Conservation (phyloP, 2,113 vertebrate genomes). For the Prionailurus bengalensis region DNA sequence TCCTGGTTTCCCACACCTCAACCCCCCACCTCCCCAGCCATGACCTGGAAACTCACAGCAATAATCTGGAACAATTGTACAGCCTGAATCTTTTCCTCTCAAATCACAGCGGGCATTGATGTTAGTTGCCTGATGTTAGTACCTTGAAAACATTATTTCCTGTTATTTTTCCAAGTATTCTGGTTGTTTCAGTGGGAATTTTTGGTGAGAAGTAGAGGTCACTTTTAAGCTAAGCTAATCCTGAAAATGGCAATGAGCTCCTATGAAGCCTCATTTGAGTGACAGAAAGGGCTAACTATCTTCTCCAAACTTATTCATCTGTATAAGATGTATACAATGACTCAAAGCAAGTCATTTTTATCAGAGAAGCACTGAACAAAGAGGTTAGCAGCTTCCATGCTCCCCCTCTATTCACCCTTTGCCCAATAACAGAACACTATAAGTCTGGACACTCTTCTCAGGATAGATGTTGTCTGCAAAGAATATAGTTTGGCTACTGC, state of each 20-base stretch:
- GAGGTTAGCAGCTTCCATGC: neutral
- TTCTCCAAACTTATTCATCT: neutral
- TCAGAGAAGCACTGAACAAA: neutral
- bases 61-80: neutral
- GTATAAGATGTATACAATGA: neutral
- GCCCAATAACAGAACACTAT: neutral
- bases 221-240: neutral
- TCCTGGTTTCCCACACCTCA: neutral
- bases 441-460: neutral
- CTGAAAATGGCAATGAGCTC: neutral
- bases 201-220: neutral
- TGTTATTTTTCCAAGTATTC: neutral
- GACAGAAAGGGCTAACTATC: neutral
- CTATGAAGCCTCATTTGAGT: neutral
- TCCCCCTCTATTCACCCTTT: neutral
- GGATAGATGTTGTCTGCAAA: neutral
- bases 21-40: neutral
- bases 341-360: neutral
- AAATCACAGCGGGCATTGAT: neutral
- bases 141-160: conserved; percentile 10
- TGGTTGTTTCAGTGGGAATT: neutral
- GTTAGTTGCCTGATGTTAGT: neutral
- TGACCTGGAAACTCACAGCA: neutral
- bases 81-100: neutral
- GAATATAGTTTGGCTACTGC: neutral